These are phyloP conservation scores for Gouania willdenowi DNA, from an alignment of 2,797 vertebrate species.

Conservation along the genomic window DNA sequence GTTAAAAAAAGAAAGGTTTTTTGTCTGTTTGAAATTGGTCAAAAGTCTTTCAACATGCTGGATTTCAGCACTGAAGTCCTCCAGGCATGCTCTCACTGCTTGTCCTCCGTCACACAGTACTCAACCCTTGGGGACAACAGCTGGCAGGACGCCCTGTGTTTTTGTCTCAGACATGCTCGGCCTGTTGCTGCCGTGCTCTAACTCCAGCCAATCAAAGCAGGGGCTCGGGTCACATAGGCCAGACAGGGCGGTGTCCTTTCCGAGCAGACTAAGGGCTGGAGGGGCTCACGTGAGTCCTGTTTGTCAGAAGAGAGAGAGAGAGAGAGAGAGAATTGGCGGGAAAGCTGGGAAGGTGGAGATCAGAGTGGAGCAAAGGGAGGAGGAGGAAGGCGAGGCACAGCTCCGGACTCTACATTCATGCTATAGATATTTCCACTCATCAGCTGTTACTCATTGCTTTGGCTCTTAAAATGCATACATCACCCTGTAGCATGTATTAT, in stretches of 20 bases:
- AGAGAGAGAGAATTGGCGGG: slow-evolving; percentile 42
- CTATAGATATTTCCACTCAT: slow-evolving; percentile 62
- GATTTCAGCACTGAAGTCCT: slow-evolving; percentile 24
- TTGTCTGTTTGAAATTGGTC: too few species aligned
- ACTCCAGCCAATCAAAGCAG: slow-evolving; percentile 34
- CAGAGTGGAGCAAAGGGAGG: background rate
- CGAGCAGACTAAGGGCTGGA: slow-evolving; percentile 21
- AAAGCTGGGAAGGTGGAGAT: slow-evolving; percentile 27
- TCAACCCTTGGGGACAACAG: slow-evolving; percentile 49
- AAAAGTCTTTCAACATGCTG: too few species aligned
- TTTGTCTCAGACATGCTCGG: slow-evolving; percentile 57
- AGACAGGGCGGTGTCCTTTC: slow-evolving; percentile 62
- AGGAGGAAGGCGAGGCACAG: slow-evolving; percentile 6
- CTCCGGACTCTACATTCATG: slow-evolving; percentile 20
- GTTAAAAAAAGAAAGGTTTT: too few species aligned
- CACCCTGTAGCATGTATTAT: slow-evolving; percentile 31
- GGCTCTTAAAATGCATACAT: slow-evolving; percentile 24
- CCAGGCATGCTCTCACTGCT: slow-evolving; percentile 32
- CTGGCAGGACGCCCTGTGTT: slow-evolving; percentile 64
- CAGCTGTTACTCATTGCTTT: slow-evolving; percentile 54
- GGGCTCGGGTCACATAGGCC: slow-evolving; percentile 32
- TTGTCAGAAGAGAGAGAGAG: slow-evolving; percentile 47
- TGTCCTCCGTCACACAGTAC: slow-evolving; percentile 35
- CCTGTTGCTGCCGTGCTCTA: slow-evolving; percentile 11
- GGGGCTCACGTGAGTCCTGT: slow-evolving; percentile 60